Evolutionary conservation across 2,113 vertebrate genomes (phyloP), one percentile per base, ranked within the genome.

Genomic region (Formicarius rufipectus): DNA sequence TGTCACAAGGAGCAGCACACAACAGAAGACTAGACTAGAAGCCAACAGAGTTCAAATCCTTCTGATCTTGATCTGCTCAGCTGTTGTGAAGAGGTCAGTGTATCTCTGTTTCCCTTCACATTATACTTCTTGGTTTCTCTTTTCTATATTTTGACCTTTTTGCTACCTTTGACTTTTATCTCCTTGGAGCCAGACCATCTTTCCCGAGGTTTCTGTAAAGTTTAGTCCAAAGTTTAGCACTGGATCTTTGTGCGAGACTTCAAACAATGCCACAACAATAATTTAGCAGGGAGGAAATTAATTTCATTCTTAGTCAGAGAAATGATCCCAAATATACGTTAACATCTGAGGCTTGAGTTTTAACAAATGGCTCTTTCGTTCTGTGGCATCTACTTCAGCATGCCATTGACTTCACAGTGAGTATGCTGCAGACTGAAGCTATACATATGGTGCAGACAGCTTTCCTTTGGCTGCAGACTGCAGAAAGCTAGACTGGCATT

Each of bases 191-290:
- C 0, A 0, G 33, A 64, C 25, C 39, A 59, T 77, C 45, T 80
- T 87, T 56, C 37, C 24, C 55, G 25, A 18, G 12, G 33, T 72
- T 64, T 84, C 44, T 8, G 3, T 56, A 4, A 85, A 55, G 39
- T 71, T 87, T 17, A 67, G 71, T 33, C 47, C n/a, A 55, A 42
- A 6, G 37, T 30, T 37, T 59, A 59, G 20, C 25, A 37, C 72
- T 78, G 33, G 12, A 45, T 72, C 31, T 71, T 67, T 67, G 33
- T 40, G 25, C 0, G 0, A 72, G 60, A 30, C 56, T 60, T 87
- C 2, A 67, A 60, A n/a, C 0, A 1, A 60, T 75, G 58, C 25
- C 0, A 0, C 73, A 56, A 21, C 3, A 75, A 21, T 62, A 59
- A 87, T 87, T 74, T 55, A 76, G 44, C 52, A 64, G 56, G 27